These are phyloP conservation scores for Drosophila auraria DNA, from an alignment of 1,140 invertebrate genomes.

Conservation along the genomic window DNA sequence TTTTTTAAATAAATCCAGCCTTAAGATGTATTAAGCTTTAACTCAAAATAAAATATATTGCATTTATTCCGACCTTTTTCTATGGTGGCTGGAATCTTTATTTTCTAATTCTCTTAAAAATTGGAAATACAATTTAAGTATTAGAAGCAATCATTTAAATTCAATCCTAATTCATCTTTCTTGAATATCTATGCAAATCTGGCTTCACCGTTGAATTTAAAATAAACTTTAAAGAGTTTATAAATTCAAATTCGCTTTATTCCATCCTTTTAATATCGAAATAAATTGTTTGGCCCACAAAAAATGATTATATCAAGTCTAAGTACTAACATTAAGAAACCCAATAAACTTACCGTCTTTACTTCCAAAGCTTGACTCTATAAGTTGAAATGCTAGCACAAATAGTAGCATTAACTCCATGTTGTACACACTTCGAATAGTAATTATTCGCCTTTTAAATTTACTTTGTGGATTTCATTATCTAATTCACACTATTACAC, in stretches of 20 bases:
- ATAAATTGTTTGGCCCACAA: neutral
- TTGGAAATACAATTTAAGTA: neutral
- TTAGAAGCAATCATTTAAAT: neutral
- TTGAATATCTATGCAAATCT: neutral
- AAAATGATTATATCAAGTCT: too few relatives aligned
- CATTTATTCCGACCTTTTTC: neutral
- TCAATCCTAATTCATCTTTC: neutral
- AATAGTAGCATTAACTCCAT: constrained; percentile 37
- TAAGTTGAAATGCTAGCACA: constrained; percentile 29
- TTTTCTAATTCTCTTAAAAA: too few relatives aligned
- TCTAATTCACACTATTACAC: constrained; percentile 1
- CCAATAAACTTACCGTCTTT: constrained; percentile 31
- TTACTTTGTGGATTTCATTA: constrained; percentile 6
- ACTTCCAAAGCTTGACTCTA: constrained; percentile 27
- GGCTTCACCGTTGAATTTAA: neutral
- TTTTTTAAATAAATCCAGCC: neutral
- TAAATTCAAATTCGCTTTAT: neutral
- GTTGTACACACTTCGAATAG: constrained; percentile 2
- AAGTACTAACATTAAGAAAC: too few relatives aligned
- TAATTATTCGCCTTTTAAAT: constrained; percentile 13
- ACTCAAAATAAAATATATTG: neutral
- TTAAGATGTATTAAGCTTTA: neutral
- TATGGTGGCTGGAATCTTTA: too few relatives aligned
- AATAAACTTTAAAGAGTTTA: too few relatives aligned
- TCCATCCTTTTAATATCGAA: neutral